Percentiles rank a stretch among this genome's conserved stretches.
Evolutionary conservation across 2,797 vertebrate genomes (phyloP).

Genomic region (Hydrolagus colliei): DNA sequence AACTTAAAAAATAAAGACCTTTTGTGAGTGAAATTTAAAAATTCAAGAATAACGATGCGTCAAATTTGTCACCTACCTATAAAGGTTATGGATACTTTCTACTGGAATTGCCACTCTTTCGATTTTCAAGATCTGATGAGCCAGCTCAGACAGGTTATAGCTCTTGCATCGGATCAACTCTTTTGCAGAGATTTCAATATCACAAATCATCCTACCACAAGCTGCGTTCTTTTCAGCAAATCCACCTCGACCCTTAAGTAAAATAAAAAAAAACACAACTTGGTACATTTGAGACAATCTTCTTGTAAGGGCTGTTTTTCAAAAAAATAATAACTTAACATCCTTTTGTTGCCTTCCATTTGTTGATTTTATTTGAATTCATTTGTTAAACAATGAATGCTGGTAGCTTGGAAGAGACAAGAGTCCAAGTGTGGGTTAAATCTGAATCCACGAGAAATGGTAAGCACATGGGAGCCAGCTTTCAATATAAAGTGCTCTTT

Average conservation of each 20-base stretch:
- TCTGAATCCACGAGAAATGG: background rate
- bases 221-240: slow-evolving; percentile 93
- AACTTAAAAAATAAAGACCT: too few species aligned
- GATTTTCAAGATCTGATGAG: slow-evolving; percentile 75
- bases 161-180: slow-evolving; percentile 96
- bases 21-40: too few species aligned
- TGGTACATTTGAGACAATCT: too few species aligned
- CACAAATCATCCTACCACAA: slow-evolving; percentile 90
- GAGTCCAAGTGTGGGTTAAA: background rate
- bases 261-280: slow-evolving; percentile 4
- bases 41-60: background rate
- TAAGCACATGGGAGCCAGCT: background rate
- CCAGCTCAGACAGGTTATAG: slow-evolving; percentile 85
- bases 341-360: background rate
- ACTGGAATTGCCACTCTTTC: slow-evolving; percentile 65
- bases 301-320: too few species aligned
- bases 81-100: slow-evolving; percentile 76
- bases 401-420: background rate
- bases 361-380: too few species aligned
- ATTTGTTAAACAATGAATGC: background rate
- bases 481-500: background rate
- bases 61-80: slow-evolving; percentile 60
- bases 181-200: slow-evolving; percentile 89
- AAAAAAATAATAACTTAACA: background rate
- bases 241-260: slow-evolving; percentile 72